Evolutionary conservation across 2,888 invertebrate species (phyloP).

Genomic region (Epicampocera succincta): DNA sequence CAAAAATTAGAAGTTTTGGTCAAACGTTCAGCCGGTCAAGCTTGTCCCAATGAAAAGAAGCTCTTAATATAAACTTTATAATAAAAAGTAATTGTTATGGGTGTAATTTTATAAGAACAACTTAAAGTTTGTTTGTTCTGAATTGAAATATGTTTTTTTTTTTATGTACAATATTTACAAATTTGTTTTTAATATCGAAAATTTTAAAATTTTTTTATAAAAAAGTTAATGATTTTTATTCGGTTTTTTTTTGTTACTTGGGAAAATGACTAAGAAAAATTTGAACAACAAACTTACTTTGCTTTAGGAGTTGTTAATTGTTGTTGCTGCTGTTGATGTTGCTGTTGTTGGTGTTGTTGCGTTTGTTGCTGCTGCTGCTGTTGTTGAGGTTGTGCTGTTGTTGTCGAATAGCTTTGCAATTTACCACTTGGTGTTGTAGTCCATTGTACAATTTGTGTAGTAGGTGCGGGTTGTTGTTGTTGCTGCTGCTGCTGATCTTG

Average conservation of each 20-base stretch:
- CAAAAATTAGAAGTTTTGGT: no score
- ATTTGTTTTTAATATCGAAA: no score
- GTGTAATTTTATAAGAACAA: no score
- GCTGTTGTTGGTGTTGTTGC: constrained; percentile 75
- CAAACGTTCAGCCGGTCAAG: no score
- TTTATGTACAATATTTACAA: no score
- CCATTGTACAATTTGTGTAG: constrained; percentile 79
- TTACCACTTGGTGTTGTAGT: constrained; percentile 88
- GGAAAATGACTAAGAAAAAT: not conserved
- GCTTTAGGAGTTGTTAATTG: constrained; percentile 76
- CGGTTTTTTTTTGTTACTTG: not conserved
- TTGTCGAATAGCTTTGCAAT: constrained; percentile 86
- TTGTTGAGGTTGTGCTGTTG: constrained; percentile 74
- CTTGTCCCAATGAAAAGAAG: no score
- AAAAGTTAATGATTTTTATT: not conserved
- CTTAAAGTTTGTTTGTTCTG: no score
- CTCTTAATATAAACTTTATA: no score
- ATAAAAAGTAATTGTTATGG: no score
- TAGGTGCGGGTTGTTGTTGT: constrained; percentile 70
- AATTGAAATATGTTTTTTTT: no score
- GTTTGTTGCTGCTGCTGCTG: constrained; percentile 74
- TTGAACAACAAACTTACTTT: constrained; percentile 74
- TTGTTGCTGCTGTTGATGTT: constrained; percentile 75
- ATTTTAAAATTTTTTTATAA: no score
- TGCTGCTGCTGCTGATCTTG: constrained; percentile 72